Conservation (phyloP, 2,113 vertebrate species). For the Macrotus californicus region DNA sequence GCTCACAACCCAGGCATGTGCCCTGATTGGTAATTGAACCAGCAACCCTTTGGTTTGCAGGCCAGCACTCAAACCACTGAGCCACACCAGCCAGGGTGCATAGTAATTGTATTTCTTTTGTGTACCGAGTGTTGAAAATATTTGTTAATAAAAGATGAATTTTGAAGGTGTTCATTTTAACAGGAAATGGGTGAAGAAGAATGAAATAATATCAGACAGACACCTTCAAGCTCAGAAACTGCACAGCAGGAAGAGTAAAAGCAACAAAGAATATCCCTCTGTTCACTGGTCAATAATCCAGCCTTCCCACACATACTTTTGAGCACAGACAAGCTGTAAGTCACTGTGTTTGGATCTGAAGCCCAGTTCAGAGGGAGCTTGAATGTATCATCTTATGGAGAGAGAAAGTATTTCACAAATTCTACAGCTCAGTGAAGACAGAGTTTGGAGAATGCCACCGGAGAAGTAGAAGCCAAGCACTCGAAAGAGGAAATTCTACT, state of each 20-base stretch:
- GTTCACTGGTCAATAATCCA: background rate
- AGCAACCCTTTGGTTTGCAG: too few species aligned
- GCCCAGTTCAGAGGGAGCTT: background rate
- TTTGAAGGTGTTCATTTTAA: background rate
- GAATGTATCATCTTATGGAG: background rate
- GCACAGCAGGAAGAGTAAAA: background rate
- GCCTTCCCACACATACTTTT: background rate
- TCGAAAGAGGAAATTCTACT: background rate
- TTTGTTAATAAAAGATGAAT: background rate
- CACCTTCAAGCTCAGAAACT: background rate
- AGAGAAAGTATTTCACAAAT: background rate
- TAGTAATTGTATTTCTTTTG: background rate
- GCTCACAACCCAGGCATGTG: too few species aligned
- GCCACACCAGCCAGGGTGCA: background rate
- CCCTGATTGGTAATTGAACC: too few species aligned
- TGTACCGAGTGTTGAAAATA: background rate
- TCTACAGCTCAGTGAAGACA: background rate
- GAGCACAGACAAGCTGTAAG: background rate
- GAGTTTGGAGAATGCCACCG: background rate
- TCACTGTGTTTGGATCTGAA: background rate
- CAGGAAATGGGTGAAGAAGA: background rate
- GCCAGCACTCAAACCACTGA: too few species aligned
- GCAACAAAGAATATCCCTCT: background rate
- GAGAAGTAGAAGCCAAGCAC: background rate
- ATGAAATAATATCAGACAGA: background rate